Conservation (phyloP, 2,797 vertebrate species). For the Eulemur coronatus region DNA sequence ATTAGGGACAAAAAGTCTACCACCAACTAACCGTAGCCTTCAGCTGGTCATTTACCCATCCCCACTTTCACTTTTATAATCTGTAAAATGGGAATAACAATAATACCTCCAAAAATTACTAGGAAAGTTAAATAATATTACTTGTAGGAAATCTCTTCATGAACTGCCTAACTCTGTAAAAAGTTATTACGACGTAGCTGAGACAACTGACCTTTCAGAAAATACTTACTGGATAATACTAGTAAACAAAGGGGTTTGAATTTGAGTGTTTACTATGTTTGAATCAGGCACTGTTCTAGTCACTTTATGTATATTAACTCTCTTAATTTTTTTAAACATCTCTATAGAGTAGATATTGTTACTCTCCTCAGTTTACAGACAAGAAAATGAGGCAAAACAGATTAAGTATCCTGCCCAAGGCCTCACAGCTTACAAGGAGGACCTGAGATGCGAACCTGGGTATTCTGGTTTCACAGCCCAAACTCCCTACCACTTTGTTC, state of each 20-base stretch:
- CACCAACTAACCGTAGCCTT: background rate
- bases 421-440: background rate
- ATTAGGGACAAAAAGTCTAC: background rate
- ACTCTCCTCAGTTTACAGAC: background rate
- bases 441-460: fast-evolving
- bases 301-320: background rate
- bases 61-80: background rate
- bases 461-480: background rate
- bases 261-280: background rate
- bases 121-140: background rate
- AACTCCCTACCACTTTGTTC: background rate
- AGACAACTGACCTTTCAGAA: background rate
- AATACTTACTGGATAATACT: background rate
- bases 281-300: background rate
- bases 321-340: background rate
- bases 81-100: background rate
- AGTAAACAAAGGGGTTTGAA: background rate
- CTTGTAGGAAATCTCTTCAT: background rate
- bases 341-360: background rate
- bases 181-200: background rate
- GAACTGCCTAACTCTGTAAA: background rate
- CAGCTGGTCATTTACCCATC: background rate
- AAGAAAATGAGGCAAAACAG: background rate
- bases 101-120: background rate
- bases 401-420: background rate